Percentiles rank a stretch among this genome's conserved stretches.
Evolutionary conservation across 92 coral and sea anemone species (phyloP).

Genomic region (Porites cylindrica): DNA sequence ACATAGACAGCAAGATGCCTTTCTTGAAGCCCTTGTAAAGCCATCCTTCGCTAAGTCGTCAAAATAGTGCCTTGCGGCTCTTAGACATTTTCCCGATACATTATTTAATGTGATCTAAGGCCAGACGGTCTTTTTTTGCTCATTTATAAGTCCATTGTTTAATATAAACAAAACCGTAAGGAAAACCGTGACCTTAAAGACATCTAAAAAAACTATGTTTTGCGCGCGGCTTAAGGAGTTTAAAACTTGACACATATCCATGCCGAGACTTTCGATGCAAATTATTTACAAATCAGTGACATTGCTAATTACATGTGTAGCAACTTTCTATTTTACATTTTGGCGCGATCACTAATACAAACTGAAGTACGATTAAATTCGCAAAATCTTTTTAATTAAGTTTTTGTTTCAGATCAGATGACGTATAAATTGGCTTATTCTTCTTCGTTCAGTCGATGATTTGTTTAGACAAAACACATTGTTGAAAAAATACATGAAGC

Average conservation of each 20-base stretch:
- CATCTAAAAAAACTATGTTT: neutral
- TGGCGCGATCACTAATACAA: too few relatives aligned
- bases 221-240: neutral
- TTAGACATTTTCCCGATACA: neutral
- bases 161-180: neutral
- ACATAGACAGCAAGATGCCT: neutral
- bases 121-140: neutral
- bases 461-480: neutral
- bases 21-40: too few relatives aligned
- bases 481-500: neutral
- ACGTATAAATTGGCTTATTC: neutral
- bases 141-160: slow-evolving; percentile 2
- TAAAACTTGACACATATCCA: neutral
- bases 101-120: neutral
- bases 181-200: too few relatives aligned
- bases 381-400: neutral
- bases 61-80: too few relatives aligned
- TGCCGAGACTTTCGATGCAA: neutral
- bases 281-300: neutral
- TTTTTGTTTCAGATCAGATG: neutral
- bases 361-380: neutral
- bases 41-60: too few relatives aligned
- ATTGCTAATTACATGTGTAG: neutral
- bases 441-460: neutral
- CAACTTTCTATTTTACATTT: too few relatives aligned